Conservation (phyloP, 2,797 vertebrate species). For the Dromococcyx pavoninus region DNA sequence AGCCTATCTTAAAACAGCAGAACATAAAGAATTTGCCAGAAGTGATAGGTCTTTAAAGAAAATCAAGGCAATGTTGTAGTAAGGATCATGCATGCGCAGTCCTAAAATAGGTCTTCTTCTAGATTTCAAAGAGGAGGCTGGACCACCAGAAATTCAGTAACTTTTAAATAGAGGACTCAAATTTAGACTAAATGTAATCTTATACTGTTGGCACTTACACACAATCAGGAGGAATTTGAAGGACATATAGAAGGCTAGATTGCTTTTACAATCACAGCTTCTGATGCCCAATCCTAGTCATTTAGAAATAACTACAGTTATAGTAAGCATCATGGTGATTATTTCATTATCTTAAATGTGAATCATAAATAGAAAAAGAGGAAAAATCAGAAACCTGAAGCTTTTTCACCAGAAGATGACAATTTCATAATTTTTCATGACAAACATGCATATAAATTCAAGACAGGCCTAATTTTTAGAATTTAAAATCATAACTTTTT, state of each 20-base stretch:
- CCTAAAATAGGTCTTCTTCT: neutral
- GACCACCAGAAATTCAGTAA: neutral
- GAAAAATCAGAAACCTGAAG: neutral
- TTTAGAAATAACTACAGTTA: neutral
- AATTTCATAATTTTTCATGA: neutral
- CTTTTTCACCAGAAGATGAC: neutral
- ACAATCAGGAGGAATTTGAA: neutral
- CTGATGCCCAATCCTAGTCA: neutral
- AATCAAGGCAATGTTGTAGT: neutral
- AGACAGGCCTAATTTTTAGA: neutral
- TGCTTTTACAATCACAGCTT: neutral
- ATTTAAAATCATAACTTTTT: neutral
- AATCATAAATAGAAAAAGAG: neutral
- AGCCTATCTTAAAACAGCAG: neutral
- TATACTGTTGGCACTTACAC: neutral
- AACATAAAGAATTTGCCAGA: neutral
- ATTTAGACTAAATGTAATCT: neutral
- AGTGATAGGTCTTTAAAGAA: neutral
- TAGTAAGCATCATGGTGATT: neutral
- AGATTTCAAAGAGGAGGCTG: neutral
- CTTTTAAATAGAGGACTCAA: neutral
- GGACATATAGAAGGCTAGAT: neutral
- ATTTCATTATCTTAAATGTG: neutral
- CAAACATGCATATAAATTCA: neutral
- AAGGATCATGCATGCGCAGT: neutral